Evolutionary conservation across 2,888 invertebrate genomes (phyloP).

Genomic region (Bibio marci): DNA sequence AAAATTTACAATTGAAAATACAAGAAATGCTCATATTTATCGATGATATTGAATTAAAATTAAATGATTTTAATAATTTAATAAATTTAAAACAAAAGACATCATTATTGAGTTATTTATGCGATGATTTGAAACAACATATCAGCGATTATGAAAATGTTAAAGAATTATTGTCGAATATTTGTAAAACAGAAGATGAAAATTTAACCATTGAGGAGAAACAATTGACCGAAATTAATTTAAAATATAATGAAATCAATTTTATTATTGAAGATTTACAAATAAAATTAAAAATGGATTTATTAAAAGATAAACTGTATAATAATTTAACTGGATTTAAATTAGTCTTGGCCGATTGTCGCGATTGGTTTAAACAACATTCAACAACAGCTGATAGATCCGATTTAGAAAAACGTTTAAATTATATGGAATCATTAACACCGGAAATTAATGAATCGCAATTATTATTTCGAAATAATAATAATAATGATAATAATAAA

Average conservation of each 20-base stretch:
- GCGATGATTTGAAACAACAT: conserved; percentile 32
- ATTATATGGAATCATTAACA: conserved; percentile 27
- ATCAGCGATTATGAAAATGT: conserved; percentile 38
- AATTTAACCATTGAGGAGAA: conserved; percentile 22
- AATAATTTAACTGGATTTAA: conserved; percentile 28
- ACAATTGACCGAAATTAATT: conserved; percentile 21
- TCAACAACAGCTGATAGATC: conserved; percentile 20
- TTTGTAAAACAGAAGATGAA: conserved; percentile 22
- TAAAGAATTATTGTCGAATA: conserved; percentile 37
- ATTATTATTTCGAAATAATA: conserved; percentile 6
- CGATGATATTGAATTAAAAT: conserved; percentile 21
- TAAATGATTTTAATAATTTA: conserved; percentile 15
- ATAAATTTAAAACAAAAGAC: conserved; percentile 22
- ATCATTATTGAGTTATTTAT: conserved; percentile 20
- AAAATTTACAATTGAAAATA: conserved; percentile 24
- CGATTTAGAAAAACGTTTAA: conserved; percentile 25
- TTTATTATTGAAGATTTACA: conserved; percentile 18
- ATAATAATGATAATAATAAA: conserved; percentile 17
- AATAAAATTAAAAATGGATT: conserved; percentile 14
- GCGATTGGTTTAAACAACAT: conserved; percentile 30
- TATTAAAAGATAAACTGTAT: conserved; percentile 24
- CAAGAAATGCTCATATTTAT: conserved; percentile 22
- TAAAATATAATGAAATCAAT: conserved; percentile 16
- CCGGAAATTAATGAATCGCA: conserved; percentile 22
- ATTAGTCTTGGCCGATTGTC: conserved; percentile 25